Evolutionary conservation across 2,797 vertebrate species (phyloP).

Genomic region (Liparis tanakae): DNA sequence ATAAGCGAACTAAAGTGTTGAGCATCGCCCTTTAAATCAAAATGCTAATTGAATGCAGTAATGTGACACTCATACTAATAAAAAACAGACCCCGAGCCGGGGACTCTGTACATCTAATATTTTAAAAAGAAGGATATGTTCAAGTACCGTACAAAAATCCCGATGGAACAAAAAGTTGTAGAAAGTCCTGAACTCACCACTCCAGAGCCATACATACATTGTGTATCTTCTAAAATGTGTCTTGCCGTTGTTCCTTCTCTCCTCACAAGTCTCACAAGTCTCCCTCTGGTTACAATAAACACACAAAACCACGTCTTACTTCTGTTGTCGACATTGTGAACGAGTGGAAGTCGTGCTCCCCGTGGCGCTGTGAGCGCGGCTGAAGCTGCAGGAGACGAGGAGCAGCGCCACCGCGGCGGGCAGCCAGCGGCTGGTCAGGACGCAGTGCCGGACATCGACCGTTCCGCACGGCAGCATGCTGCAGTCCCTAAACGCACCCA

Average conservation of each 20-base stretch:
- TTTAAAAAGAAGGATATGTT: not conserved
- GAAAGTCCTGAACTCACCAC: not conserved
- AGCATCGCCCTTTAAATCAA: not conserved
- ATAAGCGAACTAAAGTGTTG: not conserved
- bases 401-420: conserved; percentile 79
- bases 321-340: conserved; percentile 92
- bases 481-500: conserved; percentile 67
- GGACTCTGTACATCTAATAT: not conserved
- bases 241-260: not conserved
- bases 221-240: not conserved
- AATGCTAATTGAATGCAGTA: not conserved
- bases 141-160: not conserved
- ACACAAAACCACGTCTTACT: conserved; percentile 78
- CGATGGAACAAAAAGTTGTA: not conserved
- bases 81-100: too few species aligned
- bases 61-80: not conserved
- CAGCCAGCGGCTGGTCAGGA: conserved; percentile 76
- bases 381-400: conserved; percentile 80
- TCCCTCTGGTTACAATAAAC: not conserved
- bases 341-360: conserved; percentile 86
- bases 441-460: conserved; percentile 64
- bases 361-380: conserved; percentile 83
- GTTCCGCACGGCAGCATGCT: conserved; percentile 76
- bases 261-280: not conserved
- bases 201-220: not conserved